Evolutionary conservation across 2,888 invertebrate species (phyloP).

Genomic region (Nebria brevicollis): DNA sequence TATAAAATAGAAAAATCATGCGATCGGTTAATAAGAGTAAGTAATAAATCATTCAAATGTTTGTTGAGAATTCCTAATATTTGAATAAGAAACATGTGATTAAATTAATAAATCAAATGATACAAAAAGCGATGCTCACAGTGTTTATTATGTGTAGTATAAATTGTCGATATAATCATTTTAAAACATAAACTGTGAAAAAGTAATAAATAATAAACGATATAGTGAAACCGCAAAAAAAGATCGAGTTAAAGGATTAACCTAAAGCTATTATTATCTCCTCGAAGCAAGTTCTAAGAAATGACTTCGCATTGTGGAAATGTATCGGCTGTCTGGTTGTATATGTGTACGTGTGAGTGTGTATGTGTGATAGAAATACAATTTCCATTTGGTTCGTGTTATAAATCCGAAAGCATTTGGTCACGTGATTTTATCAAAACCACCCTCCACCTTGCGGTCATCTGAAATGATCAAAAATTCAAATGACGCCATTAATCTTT

Average conservation of each 20-base stretch:
- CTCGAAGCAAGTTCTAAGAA: background rate
- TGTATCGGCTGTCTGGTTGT: background rate
- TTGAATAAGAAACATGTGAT: background rate
- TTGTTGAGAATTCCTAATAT: background rate
- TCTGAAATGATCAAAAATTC: slow-evolving; percentile 58
- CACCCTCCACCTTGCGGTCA: slow-evolving; percentile 44
- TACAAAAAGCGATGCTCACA: background rate
- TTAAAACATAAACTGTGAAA: background rate
- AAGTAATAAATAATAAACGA: slow-evolving; percentile 1
- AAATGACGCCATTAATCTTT: slow-evolving; percentile 62
- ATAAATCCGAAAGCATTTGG: slow-evolving; percentile 22
- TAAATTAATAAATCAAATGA: background rate
- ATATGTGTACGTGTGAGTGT: background rate
- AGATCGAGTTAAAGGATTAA: background rate
- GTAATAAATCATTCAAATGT: too few species aligned
- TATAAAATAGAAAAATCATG: too few species aligned
- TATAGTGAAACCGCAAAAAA: background rate
- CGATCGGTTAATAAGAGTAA: too few species aligned
- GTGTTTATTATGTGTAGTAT: background rate
- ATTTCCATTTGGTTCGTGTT: slow-evolving; percentile 28
- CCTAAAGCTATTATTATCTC: background rate
- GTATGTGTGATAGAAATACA: slow-evolving; percentile 15
- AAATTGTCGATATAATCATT: slow-evolving; percentile 1
- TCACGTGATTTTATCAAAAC: slow-evolving; percentile 38
- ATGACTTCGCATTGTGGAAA: background rate